A percentile compares a stretch with the other conserved stretches of the same genome.
Evolutionary conservation across 2,888 invertebrate genomes (phyloP).

Genomic region (Harpagoxenus sublaevis): DNA sequence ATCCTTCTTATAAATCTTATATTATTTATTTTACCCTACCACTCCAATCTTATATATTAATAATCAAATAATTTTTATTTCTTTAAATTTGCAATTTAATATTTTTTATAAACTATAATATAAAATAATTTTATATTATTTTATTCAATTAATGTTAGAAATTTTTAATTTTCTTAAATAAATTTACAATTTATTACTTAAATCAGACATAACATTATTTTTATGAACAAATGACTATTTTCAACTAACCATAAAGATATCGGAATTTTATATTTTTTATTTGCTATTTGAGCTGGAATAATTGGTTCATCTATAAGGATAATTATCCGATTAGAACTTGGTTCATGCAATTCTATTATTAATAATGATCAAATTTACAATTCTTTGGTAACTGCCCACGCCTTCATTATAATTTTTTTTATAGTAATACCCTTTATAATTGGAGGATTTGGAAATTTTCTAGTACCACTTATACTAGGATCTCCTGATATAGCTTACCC

Average conservation of each 20-base stretch:
- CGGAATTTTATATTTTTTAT: slow-evolving; percentile 80
- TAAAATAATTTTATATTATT: background rate
- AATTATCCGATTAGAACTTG: slow-evolving; percentile 91
- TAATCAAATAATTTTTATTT: slow-evolving; percentile 66
- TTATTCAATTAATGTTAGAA: slow-evolving; percentile 30
- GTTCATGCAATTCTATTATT: slow-evolving; percentile 88
- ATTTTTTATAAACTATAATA: slow-evolving; percentile 60
- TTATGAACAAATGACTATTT: slow-evolving; percentile 83
- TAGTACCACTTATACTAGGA: slow-evolving; percentile 92
- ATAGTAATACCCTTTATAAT: slow-evolving; percentile 92
- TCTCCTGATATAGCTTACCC: slow-evolving; percentile 94
- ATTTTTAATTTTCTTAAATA: slow-evolving; percentile 81
- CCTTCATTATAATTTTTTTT: slow-evolving; percentile 94
- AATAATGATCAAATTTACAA: slow-evolving; percentile 93
- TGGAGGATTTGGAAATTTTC: slow-evolving; percentile 95
- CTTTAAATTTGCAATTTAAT: slow-evolving; percentile 70
- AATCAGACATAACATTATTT: slow-evolving; percentile 89
- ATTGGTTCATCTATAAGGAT: slow-evolving; percentile 91
- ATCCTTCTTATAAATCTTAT: slow-evolving; percentile 82
- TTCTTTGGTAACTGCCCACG: slow-evolving; percentile 92
- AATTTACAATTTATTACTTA: slow-evolving; percentile 87
- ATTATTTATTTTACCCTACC: no score
- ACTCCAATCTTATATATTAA: slow-evolving; percentile 82
- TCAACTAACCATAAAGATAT: slow-evolving; percentile 93
- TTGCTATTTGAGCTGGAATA: slow-evolving; percentile 89